These are phyloP conservation scores for Thumatha senex DNA, from an alignment of 2,888 invertebrate genomes.

Conservation along the genomic window DNA sequence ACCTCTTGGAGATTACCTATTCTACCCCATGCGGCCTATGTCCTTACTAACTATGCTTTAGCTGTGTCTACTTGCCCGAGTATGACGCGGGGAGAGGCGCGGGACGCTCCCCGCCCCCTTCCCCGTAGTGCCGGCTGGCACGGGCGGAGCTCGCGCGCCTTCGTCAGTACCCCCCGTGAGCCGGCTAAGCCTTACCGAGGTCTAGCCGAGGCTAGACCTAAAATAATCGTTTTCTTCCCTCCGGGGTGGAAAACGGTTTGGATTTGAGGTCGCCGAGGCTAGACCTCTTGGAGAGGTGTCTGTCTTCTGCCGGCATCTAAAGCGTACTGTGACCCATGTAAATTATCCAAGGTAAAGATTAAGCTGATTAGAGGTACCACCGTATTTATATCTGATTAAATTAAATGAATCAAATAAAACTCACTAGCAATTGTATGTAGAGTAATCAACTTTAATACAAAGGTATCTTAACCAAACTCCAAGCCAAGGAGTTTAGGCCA, in stretches of 20 bases:
- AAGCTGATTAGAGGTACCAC: not conserved
- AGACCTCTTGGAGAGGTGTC: not conserved
- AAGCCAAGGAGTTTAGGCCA: no score
- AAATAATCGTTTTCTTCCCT: not conserved
- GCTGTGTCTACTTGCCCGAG: no score
- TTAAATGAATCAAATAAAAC: not conserved
- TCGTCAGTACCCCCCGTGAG: not conserved
- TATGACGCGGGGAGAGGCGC: no score
- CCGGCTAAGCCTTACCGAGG: not conserved
- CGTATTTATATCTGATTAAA: no score
- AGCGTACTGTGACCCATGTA: not conserved
- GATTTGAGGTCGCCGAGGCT: no score
- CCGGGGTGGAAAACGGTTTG: not conserved
- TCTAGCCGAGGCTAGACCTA: not conserved
- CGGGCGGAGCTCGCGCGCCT: no score
- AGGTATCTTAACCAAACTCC: not conserved
- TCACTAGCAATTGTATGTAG: no score
- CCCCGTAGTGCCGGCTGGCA: no score
- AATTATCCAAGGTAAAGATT: no score
- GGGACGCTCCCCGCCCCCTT: no score
- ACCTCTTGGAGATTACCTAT: not conserved
- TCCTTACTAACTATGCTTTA: no score
- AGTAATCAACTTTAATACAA: not conserved
- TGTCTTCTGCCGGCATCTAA: not conserved
- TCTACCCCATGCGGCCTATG: no score